These are phyloP conservation scores for Paramisgurnus dabryanus DNA, from an alignment of 2,113 vertebrate genomes.

Conservation along the genomic window DNA sequence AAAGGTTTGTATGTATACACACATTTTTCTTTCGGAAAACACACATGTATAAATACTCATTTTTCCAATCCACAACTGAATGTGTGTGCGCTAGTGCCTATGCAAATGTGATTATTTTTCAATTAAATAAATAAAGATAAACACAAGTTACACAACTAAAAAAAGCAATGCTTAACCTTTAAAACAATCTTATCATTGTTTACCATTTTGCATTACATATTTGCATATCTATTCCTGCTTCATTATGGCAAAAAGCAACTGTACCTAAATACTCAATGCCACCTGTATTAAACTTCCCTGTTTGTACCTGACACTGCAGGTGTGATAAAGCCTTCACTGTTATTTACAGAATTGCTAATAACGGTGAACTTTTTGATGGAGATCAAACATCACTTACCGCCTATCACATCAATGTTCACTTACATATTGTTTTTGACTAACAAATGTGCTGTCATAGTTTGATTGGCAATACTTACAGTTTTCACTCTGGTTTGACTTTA, in stretches of 20 bases:
- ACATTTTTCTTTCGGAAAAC: not conserved
- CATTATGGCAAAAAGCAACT: constrained; percentile 51
- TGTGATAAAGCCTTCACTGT: constrained; percentile 49
- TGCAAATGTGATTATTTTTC: constrained; percentile 23
- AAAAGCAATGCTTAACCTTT: constrained; percentile 54
- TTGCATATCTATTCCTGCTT: constrained; percentile 67
- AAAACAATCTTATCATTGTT: constrained; percentile 57
- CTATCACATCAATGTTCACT: not conserved
- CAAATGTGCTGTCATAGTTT: constrained; percentile 29
- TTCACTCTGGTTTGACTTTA: no score
- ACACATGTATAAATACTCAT: not conserved
- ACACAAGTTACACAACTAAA: constrained; percentile 22
- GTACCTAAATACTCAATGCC: constrained; percentile 39
- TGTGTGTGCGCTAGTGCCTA: not conserved
- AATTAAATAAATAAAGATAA: constrained; percentile 14
- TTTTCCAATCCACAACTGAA: not conserved
- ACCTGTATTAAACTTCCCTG: constrained; percentile 36
- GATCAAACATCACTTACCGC: not conserved
- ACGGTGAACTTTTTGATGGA: constrained; percentile 12
- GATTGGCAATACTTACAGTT: not conserved
- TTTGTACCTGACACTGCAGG: constrained; percentile 49
- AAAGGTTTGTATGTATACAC: not conserved
- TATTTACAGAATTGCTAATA: constrained; percentile 44
- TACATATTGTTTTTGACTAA: constrained; percentile 29
- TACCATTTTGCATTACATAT: constrained; percentile 58